phyloP scores from a whole-genome alignment of 2,888 invertebrate genomes.

The Cheiracanthium punctorium region DNA sequence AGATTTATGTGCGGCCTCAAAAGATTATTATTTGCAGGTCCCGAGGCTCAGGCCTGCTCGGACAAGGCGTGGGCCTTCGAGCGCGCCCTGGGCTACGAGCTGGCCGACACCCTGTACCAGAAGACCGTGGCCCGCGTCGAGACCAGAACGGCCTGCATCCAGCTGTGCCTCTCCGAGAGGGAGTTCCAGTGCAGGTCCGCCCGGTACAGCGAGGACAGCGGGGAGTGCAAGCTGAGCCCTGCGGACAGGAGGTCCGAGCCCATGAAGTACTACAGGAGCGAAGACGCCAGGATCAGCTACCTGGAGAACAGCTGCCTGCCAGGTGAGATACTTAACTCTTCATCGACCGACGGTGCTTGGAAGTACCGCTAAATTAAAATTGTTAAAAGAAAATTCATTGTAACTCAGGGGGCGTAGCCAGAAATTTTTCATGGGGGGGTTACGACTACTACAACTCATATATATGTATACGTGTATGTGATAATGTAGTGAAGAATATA shows the following conservation, averaged over 20 bases:
- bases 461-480: too few species aligned
- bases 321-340: too few species aligned
- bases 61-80: constrained; percentile 78
- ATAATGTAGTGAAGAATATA: too few species aligned
- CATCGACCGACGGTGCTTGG: too few species aligned
- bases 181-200: constrained; percentile 78
- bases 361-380: too few species aligned
- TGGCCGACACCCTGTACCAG: constrained; percentile 77
- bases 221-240: constrained; percentile 77
- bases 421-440: too few species aligned
- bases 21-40: constrained; percentile 64
- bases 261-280: constrained; percentile 65
- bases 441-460: too few species aligned
- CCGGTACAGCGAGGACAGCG: constrained; percentile 78
- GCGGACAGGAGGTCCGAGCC: constrained; percentile 78
- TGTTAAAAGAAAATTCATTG: too few species aligned
- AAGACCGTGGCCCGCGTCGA: constrained; percentile 77
- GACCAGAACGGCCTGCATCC: constrained; percentile 78
- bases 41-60: constrained; percentile 74
- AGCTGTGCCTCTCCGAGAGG: constrained; percentile 77
- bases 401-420: too few species aligned
- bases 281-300: constrained; percentile 77
- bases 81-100: constrained; percentile 78
- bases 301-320: constrained; percentile 79
- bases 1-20: too few species aligned